Evolutionary conservation across 2,888 invertebrate species (phyloP), one percentile per base, ranked within the genome.

Genomic region (Brachyptera risi): DNA sequence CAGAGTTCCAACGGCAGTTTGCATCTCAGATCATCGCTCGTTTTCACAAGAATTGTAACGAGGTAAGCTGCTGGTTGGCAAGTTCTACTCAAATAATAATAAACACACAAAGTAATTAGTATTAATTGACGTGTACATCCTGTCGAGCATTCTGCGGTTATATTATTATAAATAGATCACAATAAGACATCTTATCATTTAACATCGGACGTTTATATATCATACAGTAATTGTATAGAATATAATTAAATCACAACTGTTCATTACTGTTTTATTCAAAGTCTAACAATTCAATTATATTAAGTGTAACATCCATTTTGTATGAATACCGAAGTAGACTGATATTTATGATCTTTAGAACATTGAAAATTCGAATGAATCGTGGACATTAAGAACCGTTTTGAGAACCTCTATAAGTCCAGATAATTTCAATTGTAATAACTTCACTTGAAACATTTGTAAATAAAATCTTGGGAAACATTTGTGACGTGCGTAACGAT

Each of bases 121-220:
- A 31, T 31, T 31, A 5, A 31, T 31, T 31, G 7, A 11, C 11
- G n/a, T n/a, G n/a, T n/a, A n/a, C 11, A 31, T 7, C 31, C 11
- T 31, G 5, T 31, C 31, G 44, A 44, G 44, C 21, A 44, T 44
- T 44, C 19, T 44, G 44, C 19, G 19, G 44, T 21, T 44, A n/a
- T 17, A 44, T 44, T 17, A 11, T 38, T 44, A 15, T 44, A 44
- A 44, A 21, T 44, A 44, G 44, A 44, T 44, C 44, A 44, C 44
- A 44, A 44, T 44, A 44, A 44, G 17, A 19, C 19, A 44, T 19
- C 17, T 44, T 21, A 44, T 44, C 21, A 4, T 44, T 44, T 21
- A 44, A 44, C 19, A 44, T 44, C 19, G 44, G 44, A 44, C 44
- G 44, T 44, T 44, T 44, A 44, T 44, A 44, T n/a, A 44, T 44